Conservation (phyloP, 2,797 vertebrate species). For the Ataeniobius toweri region DNA sequence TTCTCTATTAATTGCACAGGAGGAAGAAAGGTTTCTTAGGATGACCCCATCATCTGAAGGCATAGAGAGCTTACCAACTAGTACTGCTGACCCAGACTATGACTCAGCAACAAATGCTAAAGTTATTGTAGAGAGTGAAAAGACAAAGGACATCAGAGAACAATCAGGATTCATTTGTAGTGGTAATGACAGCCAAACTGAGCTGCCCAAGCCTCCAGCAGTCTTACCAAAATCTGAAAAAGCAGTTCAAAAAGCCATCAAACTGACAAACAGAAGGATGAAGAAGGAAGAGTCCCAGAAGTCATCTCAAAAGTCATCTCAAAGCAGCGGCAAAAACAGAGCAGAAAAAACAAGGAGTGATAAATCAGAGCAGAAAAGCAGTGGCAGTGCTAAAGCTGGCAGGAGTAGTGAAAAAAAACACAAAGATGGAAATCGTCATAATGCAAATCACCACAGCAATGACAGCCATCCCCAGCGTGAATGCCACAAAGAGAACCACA, state of each 20-base stretch:
- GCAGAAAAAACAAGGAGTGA: slow-evolving; percentile 52
- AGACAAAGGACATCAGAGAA: slow-evolving; percentile 67
- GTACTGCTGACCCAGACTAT: slow-evolving; percentile 57
- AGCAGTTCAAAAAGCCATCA: slow-evolving; percentile 91
- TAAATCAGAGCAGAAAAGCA: slow-evolving; percentile 60
- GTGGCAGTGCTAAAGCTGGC: slow-evolving; percentile 22
- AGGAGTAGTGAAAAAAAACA: slow-evolving; percentile 58
- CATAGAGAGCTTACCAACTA: slow-evolving; percentile 59
- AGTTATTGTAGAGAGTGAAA: slow-evolving; percentile 8
- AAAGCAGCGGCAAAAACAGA: slow-evolving; percentile 55
- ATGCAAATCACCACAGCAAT: slow-evolving; percentile 25
- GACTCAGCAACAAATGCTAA: slow-evolving; percentile 41
- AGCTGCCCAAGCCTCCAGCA: slow-evolving; percentile 85
- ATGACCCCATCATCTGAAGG: slow-evolving; percentile 72
- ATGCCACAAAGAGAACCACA: slow-evolving; percentile 29
- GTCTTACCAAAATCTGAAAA: slow-evolving; percentile 96
- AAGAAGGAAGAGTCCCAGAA: slow-evolving; percentile 85
- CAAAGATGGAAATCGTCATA: slow-evolving; percentile 31
- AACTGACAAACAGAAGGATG: slow-evolving; percentile 87
- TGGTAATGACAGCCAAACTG: slow-evolving; percentile 67
- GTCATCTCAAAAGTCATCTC: slow-evolving; percentile 53
- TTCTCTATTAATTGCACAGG: slow-evolving; percentile 67
- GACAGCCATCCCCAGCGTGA: slow-evolving; percentile 13
- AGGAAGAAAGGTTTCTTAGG: slow-evolving; percentile 63
- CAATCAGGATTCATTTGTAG: slow-evolving; percentile 76